phyloP scores from a whole-genome alignment of 2,113 vertebrate genomes.

The Apteryx owenii region DNA sequence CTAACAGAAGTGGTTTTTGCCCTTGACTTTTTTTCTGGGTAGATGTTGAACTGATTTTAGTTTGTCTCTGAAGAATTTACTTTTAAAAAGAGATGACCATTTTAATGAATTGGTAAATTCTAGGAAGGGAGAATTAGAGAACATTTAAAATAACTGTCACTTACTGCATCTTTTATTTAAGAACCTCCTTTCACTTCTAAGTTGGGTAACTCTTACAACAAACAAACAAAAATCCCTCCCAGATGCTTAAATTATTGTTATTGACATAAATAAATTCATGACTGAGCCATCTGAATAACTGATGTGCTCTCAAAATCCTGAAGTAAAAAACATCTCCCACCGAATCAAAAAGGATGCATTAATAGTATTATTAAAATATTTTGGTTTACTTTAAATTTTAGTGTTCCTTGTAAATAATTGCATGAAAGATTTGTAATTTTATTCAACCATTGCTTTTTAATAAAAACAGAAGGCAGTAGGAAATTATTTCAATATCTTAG shows the following conservation, averaged over 20 bases:
- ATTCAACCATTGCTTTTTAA: neutral
- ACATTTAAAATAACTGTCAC: neutral
- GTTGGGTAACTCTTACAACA: neutral
- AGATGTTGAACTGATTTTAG: neutral
- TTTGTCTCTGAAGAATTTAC: neutral
- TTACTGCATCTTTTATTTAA: neutral
- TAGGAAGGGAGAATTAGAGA: neutral
- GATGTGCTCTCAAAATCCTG: neutral
- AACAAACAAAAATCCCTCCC: fast-evolving
- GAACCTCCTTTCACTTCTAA: neutral
- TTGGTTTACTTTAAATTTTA: neutral
- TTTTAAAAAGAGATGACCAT: neutral
- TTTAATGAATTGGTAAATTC: neutral
- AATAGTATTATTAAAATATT: neutral
- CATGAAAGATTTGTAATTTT: neutral
- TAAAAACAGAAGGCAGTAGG: neutral
- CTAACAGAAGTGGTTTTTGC: neutral
- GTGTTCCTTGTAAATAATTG: neutral
- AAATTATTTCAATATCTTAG: neutral
- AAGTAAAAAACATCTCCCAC: neutral
- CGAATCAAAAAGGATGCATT: neutral
- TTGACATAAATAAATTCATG: neutral
- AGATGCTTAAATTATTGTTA: neutral
- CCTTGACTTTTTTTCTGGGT: neutral
- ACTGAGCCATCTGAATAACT: neutral